Evolutionary conservation across 1,140 invertebrate genomes (phyloP).

Genomic region (Diorhabda carinulata): DNA sequence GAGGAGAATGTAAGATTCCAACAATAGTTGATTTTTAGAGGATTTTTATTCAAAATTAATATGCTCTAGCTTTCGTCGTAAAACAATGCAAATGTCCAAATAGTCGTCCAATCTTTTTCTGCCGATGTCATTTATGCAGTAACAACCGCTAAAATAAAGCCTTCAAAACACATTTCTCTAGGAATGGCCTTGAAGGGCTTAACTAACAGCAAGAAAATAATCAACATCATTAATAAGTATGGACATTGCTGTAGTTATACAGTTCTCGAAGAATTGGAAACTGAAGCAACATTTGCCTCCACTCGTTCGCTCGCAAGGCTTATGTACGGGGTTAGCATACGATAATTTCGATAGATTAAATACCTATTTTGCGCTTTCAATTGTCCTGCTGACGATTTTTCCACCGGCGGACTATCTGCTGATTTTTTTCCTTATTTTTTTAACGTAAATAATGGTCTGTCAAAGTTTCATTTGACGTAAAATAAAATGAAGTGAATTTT

Average conservation of each 20-base stretch:
- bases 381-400: too few species aligned
- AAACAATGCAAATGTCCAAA: constrained; percentile 24
- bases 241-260: constrained; percentile 42
- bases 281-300: constrained; percentile 35
- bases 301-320: constrained; percentile 23
- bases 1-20: constrained; percentile 42
- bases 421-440: too few species aligned
- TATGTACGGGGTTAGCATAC: constrained; percentile 45
- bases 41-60: constrained; percentile 39
- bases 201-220: constrained; percentile 39
- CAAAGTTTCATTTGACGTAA: too few species aligned
- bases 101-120: constrained; percentile 40
- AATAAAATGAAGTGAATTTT: too few species aligned
- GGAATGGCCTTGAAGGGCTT: constrained; percentile 42
- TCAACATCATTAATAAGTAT: constrained; percentile 42
- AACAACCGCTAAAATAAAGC: constrained; percentile 34
- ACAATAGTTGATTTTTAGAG: constrained; percentile 33
- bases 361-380: too few species aligned
- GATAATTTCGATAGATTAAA: constrained; percentile 51
- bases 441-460: too few species aligned
- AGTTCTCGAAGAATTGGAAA: constrained; percentile 44
- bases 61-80: constrained; percentile 26
- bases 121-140: constrained; percentile 42
- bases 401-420: too few species aligned
- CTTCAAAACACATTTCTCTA: constrained; percentile 36